Evolutionary conservation across 2,888 invertebrate genomes (phyloP).

Genomic region (Thymelicus sylvestris): DNA sequence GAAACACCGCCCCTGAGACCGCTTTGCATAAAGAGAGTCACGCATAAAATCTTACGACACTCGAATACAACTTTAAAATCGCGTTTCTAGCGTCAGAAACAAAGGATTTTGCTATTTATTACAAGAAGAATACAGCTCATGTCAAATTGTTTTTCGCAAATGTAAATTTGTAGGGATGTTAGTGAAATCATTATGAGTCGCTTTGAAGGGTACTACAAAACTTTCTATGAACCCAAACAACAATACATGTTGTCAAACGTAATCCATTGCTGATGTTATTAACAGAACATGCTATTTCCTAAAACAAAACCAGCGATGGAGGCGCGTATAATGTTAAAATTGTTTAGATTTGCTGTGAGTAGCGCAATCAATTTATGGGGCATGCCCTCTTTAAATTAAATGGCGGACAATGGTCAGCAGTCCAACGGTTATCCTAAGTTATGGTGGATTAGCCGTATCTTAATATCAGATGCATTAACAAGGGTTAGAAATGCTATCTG

Average conservation of each 20-base stretch:
- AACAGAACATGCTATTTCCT: not conserved
- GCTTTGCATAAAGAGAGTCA: conserved; percentile 78
- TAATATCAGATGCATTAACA: conserved; percentile 76
- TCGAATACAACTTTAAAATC: conserved; percentile 51
- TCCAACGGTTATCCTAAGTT: conserved; percentile 81
- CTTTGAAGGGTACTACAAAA: conserved; percentile 23
- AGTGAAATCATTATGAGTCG: conserved; percentile 51
- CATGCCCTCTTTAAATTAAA: conserved; percentile 78
- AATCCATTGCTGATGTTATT: conserved; percentile 41
- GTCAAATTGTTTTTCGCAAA: conserved; percentile 15
- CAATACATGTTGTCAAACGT: not conserved
- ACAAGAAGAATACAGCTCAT: not conserved
- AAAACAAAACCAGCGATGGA: conserved; percentile 42
- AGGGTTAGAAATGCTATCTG: conserved; percentile 48
- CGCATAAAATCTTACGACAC: conserved; percentile 83
- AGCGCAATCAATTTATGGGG: conserved; percentile 73
- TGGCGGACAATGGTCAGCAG: conserved; percentile 79
- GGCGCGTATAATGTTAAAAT: not conserved
- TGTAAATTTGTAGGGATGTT: conserved; percentile 48
- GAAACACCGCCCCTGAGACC: conserved; percentile 75
- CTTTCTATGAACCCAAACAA: conserved; percentile 1
- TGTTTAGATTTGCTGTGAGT: conserved; percentile 46
- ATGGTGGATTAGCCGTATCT: conserved; percentile 83
- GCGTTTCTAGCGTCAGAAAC: not conserved
- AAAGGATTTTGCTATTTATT: conserved; percentile 1